Evolutionary conservation across 2,888 invertebrate genomes (phyloP), one percentile per base, ranked within the genome.

Genomic region (Dicranocentrus wangi): DNA sequence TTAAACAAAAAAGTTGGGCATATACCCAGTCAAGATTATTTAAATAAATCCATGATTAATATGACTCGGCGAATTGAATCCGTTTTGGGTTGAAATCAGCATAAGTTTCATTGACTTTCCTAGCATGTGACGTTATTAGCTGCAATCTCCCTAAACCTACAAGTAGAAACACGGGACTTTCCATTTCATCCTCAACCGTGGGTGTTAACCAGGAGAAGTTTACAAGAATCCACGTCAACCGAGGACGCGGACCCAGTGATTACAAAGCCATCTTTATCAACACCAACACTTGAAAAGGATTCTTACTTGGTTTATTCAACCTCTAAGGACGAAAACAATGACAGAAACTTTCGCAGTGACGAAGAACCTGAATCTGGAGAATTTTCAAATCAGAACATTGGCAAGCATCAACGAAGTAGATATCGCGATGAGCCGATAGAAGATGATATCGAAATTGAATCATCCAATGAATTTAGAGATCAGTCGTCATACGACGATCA

Each of bases 161-260:
- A 81, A 81, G 76, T 76, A 13, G 75, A 76, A 28, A 65, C 81
- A 55, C 61, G 70, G 58, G 68, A 43, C 7, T 71, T 60, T 25
- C 19, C 66, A 5, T 43, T 66, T 55, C 79, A 71, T 21, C 72
- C 79, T 25, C 79, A 79, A 66, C 79, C 79, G 23, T 81, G 81
- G 81, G 47, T 65, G 3, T 42, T 81, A 15, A 28, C 70, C 25
- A 81, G 71, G 63, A 53, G 81, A 71, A 63, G 76, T 5, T 53
- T 81, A 1, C 23, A 69, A 19, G 70, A 71, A 23, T 28, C 69
- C 17, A n/a, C 10, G 19, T 53, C 69, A 0, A 28, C 69, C 1
- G 13, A 21, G 1, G 65, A 42, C 21, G 43, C 15, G 2, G 32
- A 61, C n/a, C n/a, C 51, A 51, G 1, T 17, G 27, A n/a, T n/a